Evolutionary conservation across 2,888 invertebrate species (phyloP).

Genomic region (Cerceris ruficornis): DNA sequence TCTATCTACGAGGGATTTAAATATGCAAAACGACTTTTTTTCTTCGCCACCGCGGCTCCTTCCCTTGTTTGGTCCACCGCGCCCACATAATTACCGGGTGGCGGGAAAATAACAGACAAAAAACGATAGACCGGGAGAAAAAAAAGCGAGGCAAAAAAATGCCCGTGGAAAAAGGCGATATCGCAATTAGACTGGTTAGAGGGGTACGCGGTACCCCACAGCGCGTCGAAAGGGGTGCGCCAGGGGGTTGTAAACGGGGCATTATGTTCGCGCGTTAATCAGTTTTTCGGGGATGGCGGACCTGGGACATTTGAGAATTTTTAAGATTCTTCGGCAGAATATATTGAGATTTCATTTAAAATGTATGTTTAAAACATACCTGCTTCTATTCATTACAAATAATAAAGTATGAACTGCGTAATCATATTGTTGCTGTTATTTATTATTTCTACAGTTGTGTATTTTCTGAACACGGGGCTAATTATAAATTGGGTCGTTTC

Average conservation of each 20-base stretch:
- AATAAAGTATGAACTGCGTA: too few relatives aligned
- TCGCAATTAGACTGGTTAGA: conserved; percentile 75
- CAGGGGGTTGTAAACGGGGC: conserved; percentile 52
- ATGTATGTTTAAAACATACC: too few relatives aligned
- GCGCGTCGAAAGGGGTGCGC: conserved; percentile 63
- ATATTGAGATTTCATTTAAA: too few relatives aligned
- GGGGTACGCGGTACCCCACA: conserved; percentile 56
- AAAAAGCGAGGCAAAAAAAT: conserved; percentile 43
- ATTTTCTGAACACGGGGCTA: too few relatives aligned
- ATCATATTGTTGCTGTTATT: too few relatives aligned
- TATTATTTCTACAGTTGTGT: too few relatives aligned
- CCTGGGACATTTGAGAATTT: conserved; percentile 12
- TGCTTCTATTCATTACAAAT: too few relatives aligned
- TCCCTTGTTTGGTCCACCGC: conserved; percentile 81
- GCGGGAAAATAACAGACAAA: conserved; percentile 75
- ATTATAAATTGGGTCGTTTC: too few relatives aligned
- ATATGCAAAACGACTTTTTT: conserved; percentile 73
- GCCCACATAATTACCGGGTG: conserved; percentile 80
- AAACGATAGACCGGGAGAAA: conserved; percentile 61
- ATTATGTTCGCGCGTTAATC: conserved; percentile 36
- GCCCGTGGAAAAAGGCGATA: conserved; percentile 72
- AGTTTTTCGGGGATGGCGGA: conserved; percentile 29
- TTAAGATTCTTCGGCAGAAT: neutral
- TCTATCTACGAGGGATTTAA: conserved; percentile 58
- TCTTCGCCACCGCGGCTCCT: conserved; percentile 63